Base-by-base conservation (phyloP, 1,140 invertebrate genomes). In the Papilio glaucus region DNA sequence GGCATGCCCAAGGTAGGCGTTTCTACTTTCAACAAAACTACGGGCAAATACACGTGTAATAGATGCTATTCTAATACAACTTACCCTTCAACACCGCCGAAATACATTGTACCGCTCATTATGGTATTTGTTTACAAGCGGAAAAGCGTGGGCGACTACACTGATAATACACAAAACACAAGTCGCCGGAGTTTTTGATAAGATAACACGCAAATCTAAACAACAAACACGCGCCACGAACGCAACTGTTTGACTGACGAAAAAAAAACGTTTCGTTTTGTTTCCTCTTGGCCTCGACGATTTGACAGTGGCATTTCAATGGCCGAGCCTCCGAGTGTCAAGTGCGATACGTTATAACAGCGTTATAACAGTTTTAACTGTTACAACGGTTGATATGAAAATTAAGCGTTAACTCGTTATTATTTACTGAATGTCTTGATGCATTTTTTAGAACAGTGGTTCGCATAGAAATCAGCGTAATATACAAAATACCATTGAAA, bases 81-180 rank as follows among this genome's bases (percentile, higher is more conserved):
- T 81, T 75, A 92, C 90, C 89, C 90, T 83, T 92, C 90, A 18
- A 90, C 86, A 53, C 89, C 90, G 4, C 90, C 90, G 73, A 91
- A 92, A 80, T 82, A 88, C 84, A 85, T 88, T 37, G 73, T 79
- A 60, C 72, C 60, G 49, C 75, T 72, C 84, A 87, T 86, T 62
- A 68, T 82, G 70, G 57, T 39, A 73, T 62, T 67, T 81, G 72
- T 74, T 77, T 78, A 70, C 67, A 18, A 77, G 29, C 71, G 26
- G 37, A 57, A 73, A 73, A 61, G 29, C 63, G 77, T 77, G 60
- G 76, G 72, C 62, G 75, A 63, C 72, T 26, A 53, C 72, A 73
- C 63, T 72, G 63, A 69, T 24, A 13, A 75, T 65, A 78, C 75
- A 77, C 72, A 72, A n/a, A n/a, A n/a, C 69, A 79, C 76, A 65